Base-by-base conservation (phyloP, 2,888 invertebrate species). In the Taphrorychus bicolor region DNA sequence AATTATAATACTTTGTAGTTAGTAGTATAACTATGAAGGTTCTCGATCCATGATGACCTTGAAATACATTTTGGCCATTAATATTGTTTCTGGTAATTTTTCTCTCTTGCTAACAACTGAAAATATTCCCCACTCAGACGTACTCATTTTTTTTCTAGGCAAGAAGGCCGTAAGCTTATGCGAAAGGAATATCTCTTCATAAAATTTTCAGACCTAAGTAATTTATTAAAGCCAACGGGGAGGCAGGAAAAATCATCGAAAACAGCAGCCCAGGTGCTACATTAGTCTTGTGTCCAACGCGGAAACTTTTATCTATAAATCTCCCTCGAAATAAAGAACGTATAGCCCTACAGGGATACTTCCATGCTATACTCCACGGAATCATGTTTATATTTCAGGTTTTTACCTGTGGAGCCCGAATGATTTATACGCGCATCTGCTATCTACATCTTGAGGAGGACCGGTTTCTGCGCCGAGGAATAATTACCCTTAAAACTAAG, bases 231-330 rank as follows among this genome's bases (percentile, higher is more conserved):
- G 48, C 16, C 48, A 48, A 48, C 48, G 16, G 18, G 48, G 48
- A 48, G 48, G 48, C 16, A 48, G 48, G 48, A 48, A 48, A 48
- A 48, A 48, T 48, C 48, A 48, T 48, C 48, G 48, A 48, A 48
- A 48, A 18, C 48, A 48, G 48, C 32, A 41, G 57, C 21, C 5
- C 59, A 75, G 76, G 75, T 75, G 76, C 71, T 73, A 71, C 73
- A 75, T 75, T 75, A 75, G 73, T 74, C 74, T 73, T 71, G 66
- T 70, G 73, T 73, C 72, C 71, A 73, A 74, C 71, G 70, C 69
- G 68, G 68, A 73, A 76, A 76, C 62, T 76, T 76, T 76, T 74
- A 73, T 72, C 75, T 73, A 76, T 76, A 76, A 76, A 76, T 76
- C 76, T 76, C 73, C 67, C 61, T 63, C 69, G 72, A 70, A 70